These are phyloP conservation scores for Chloebia gouldiae DNA, from an alignment of 2,113 vertebrate genomes.

Conservation along the genomic window DNA sequence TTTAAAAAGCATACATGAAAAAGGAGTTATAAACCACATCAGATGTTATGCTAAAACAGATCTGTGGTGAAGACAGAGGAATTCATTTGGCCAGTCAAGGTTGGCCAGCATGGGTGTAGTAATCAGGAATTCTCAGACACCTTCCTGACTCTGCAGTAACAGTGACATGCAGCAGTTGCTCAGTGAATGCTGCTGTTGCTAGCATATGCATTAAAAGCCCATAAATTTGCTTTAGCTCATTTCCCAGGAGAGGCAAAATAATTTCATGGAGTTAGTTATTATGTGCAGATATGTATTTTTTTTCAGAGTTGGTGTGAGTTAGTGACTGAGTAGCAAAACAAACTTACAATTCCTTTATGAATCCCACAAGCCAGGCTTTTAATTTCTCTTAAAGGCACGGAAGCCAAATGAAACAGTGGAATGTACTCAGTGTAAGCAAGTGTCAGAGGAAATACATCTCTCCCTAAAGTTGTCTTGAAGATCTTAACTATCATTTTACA, in stretches of 20 bases:
- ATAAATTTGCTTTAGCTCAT: not conserved
- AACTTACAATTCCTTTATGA: not conserved
- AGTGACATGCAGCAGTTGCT: not conserved
- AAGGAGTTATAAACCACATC: not conserved
- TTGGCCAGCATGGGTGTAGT: too few species aligned
- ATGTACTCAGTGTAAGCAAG: not conserved
- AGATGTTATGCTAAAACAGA: not conserved
- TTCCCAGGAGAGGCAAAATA: not conserved
- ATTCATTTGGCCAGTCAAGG: not conserved
- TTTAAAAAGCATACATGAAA: rapidly evolving
- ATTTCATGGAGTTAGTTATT: not conserved
- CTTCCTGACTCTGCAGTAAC: too few species aligned
- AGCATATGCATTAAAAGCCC: not conserved
- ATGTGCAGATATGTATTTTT: too few species aligned
- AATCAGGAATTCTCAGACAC: not conserved
- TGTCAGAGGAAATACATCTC: not conserved
- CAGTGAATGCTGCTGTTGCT: not conserved
- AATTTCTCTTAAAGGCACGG: not conserved
- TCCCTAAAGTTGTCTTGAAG: not conserved
- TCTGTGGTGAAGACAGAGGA: not conserved
- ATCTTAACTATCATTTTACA: not conserved
- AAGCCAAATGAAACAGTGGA: not conserved
- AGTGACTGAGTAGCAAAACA: not conserved
- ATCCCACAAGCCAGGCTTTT: not conserved
- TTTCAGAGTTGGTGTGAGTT: not conserved